Percentiles rank a stretch among this genome's conserved stretches.
phyloP scores from a whole-genome alignment of 2,888 invertebrate species.

The Epistrophe grossulariae region DNA sequence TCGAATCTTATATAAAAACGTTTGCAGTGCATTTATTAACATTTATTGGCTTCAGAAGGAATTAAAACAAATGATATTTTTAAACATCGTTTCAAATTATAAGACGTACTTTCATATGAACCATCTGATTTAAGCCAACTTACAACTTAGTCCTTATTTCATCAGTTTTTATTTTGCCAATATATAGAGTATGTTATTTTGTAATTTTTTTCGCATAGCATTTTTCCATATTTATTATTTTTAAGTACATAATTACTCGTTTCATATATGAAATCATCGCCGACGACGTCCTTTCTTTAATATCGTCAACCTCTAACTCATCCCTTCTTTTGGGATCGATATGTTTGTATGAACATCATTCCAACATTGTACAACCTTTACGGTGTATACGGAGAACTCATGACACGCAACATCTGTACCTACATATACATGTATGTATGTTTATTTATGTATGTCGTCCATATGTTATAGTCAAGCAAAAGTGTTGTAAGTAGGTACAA shows the following conservation, averaged over 20 bases:
- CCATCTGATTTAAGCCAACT: too few species aligned
- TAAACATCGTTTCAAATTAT: too few species aligned
- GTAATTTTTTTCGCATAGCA: not conserved
- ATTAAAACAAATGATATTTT: too few species aligned
- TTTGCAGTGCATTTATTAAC: too few species aligned
- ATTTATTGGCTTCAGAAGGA: too few species aligned
- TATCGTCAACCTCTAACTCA: constrained; percentile 52
- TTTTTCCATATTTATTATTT: not conserved
- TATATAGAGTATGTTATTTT: not conserved
- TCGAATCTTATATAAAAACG: too few species aligned
- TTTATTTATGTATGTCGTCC: constrained; percentile 41
- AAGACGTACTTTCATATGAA: too few species aligned
- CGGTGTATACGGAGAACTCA: constrained; percentile 40
- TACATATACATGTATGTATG: not conserved
- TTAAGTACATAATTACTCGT: constrained; percentile 10
- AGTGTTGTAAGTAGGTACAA: constrained; percentile 72
- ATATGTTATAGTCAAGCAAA: constrained; percentile 61
- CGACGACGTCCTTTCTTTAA: constrained; percentile 49
- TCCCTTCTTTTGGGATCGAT: constrained; percentile 47
- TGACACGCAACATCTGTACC: constrained; percentile 71
- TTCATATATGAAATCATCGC: constrained; percentile 40
- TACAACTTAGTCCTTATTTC: too few species aligned
- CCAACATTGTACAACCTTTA: constrained; percentile 1
- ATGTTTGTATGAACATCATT: constrained; percentile 23
- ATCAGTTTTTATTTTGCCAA: not conserved